Base-by-base conservation (phyloP, 2,797 vertebrate species). In the Tapera naevia region DNA sequence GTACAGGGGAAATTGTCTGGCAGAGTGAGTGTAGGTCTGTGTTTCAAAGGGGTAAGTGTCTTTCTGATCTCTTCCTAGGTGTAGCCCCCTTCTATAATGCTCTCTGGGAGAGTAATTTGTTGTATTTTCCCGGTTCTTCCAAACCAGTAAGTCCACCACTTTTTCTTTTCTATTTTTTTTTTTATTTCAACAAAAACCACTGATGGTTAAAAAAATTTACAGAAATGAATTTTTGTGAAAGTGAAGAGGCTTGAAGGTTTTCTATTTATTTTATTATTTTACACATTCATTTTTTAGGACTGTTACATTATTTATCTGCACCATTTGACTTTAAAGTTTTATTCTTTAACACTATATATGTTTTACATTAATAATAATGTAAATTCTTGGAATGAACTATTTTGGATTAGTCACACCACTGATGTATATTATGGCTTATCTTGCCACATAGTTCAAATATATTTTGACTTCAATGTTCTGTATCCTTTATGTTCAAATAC, bases 31-130 rank as follows among this genome's bases (percentile, higher is more conserved):
- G 19, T 81, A 73, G 46, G 27, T 62, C 73, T 86, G 50, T 65
- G 53, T 82, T 90, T 93, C 91, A 84, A 66, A 86, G 51, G 88
- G 32, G 33, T 69, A 94, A 88, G 50, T 88, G 84, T 25, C 21
- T 67, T 65, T 94, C 66, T 91, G 83, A 82, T 95, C 60, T 88
- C 61, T 88, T 56, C 13, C 28, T 54, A 46, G 0, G 1, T 46
- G 32, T 41, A 21, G 3, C 25, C 28, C 11, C 11, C 4, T 84
- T 93, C 39, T 28, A 33, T 56, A 76, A 60, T 51, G 17, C 23
- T 88, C 21, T 79, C 39, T 60, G 30, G 28, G 30, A 80, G 25
- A 70, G 7, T 53, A 90, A 72, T 73, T 76, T 53, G 15, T 69
- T 89, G 10, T 13, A 37, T 65, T 81, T 88, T 62, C 50, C 24